phyloP scores from a whole-genome alignment of 53 echinoderm and acorn worm species.

The Patiria pectinifera region DNA sequence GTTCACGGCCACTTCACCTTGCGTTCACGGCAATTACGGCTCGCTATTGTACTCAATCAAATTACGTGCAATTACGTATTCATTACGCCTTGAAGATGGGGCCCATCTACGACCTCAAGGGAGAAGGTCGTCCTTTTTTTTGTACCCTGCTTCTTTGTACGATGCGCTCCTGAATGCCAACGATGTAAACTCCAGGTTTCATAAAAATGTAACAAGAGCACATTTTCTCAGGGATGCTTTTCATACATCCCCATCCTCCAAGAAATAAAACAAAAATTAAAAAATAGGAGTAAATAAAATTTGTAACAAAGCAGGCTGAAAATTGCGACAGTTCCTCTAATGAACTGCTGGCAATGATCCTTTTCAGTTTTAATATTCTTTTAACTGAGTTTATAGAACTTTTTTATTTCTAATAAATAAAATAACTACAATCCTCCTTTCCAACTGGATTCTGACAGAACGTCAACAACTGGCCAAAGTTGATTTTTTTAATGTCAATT shows the following conservation, averaged over 20 bases:
- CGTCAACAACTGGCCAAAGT: not conserved
- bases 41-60: not conserved
- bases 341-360: no score
- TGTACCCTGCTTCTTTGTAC: not conserved
- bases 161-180: not conserved
- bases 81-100: not conserved
- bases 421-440: no score
- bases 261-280: no score
- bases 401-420: not conserved
- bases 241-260: not conserved
- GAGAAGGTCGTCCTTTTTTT: not conserved
- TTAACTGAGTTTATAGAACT: not conserved
- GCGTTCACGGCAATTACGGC: not conserved
- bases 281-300: no score
- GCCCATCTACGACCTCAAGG: not conserved
- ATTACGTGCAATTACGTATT: slow-evolving; percentile 16
- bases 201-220: not conserved
- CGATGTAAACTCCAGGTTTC: not conserved
- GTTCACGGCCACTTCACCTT: slow-evolving; percentile 17
- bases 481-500: not conserved
- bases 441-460: not conserved
- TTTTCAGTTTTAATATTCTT: no score
- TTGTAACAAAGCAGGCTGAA: no score
- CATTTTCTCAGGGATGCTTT: not conserved
- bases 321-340: no score